Base-by-base conservation (phyloP, 2,113 vertebrate species). In the Sander lucioperca region DNA sequence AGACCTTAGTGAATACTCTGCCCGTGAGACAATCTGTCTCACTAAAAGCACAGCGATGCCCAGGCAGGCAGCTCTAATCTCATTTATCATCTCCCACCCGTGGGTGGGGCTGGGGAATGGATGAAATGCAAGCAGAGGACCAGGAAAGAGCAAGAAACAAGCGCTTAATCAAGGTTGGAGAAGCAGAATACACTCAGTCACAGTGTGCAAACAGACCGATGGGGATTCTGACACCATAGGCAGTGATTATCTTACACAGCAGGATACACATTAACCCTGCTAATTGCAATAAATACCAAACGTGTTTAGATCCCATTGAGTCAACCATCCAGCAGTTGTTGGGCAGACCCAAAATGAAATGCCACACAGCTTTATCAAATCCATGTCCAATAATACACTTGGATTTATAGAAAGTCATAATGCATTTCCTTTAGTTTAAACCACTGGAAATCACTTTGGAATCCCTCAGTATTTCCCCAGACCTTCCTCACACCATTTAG, bases 51-150 rank as follows among this genome's bases (percentile, higher is more conserved):
- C 33, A 54, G 74, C 43, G 15, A 43, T 57, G 39, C 25, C 54
- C n/a, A 56, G 19, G 57, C 63, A 54, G 69, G 48, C 39, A 56
- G 74, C 79, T 70, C 64, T 88, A 76, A 86, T 88, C 74, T 75
- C 69, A 85, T 88, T 62, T 67, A 66, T 82, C 78, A 68, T 67
- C 68, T 85, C 74, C 72, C 25, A 79, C n/a, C 39, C 12, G 14
- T 76, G 85, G 89, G 86, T 77, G 88, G 73, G 78, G 85, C 80
- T 36, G 56, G 64, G 23, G 50, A 51, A 79, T 45, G 25, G 69
- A 87, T 83, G 47, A 25, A 65, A 77, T 9, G 54, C 43, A 70
- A 75, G 27, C 23, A 15, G 67, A 72, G 0, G 67, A 86, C 4
- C 10, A 45, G 70, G 33, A 74, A 57, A 75, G 25, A 43, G 21